A percentile compares a stretch with the other conserved stretches of the same genome.
Evolutionary conservation across 2,888 invertebrate genomes (phyloP).

Genomic region (Idaea biselata): DNA sequence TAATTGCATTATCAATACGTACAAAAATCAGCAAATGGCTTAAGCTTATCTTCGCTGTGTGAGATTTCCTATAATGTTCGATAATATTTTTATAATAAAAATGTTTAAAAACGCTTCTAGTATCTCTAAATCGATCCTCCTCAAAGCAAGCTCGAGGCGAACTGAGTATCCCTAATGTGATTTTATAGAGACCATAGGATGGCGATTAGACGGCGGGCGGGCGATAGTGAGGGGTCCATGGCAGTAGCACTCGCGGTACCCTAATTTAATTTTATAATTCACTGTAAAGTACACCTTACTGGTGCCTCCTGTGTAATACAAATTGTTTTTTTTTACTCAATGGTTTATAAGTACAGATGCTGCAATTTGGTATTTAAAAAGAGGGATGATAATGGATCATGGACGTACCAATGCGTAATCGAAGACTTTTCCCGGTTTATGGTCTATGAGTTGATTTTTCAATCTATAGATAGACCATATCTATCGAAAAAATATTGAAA

Average conservation of each 20-base stretch:
- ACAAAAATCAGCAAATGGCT: too few species aligned
- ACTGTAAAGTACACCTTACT: constrained; percentile 29
- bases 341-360: neutral
- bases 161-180: constrained; percentile 69
- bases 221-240: constrained; percentile 26
- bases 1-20: too few species aligned
- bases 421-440: too few species aligned
- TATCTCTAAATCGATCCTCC: constrained; percentile 22
- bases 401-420: too few species aligned
- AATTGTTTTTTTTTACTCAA: constrained; percentile 22
- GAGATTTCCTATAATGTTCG: too few species aligned
- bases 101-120: constrained; percentile 34
- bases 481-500: too few species aligned
- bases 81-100: neutral
- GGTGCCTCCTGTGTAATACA: constrained; percentile 18
- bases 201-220: constrained; percentile 44
- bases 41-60: too few species aligned
- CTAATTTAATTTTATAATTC: constrained; percentile 48
- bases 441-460: too few species aligned
- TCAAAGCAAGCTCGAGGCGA: constrained; percentile 54
- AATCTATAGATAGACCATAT: too few species aligned
- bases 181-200: constrained; percentile 69
- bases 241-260: constrained; percentile 26
- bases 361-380: neutral
- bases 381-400: neutral